Conservation (phyloP, 1,140 invertebrate genomes). For the Periplaneta americana region DNA sequence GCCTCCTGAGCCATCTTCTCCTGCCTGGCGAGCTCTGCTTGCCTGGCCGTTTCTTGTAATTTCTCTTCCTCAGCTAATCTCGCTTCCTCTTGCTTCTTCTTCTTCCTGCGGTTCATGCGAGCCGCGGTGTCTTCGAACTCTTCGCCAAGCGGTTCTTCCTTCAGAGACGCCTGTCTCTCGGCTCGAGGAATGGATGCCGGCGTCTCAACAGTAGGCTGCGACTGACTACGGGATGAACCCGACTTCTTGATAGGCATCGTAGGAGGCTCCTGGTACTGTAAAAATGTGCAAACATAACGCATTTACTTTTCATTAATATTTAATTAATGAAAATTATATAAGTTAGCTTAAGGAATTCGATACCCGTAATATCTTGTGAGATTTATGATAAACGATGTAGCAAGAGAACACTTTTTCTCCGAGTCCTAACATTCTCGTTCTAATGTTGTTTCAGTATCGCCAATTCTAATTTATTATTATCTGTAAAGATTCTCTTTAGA, state of each 20-base stretch:
- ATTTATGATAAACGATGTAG: too few relatives aligned
- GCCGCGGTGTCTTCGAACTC: not conserved
- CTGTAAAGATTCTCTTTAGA: too few relatives aligned
- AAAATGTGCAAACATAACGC: not conserved
- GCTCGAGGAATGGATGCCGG: not conserved
- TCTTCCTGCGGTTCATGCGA: not conserved
- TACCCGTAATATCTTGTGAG: too few relatives aligned
- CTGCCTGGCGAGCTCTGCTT: not conserved
- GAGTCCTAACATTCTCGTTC: too few relatives aligned
- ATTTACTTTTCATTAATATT: too few relatives aligned
- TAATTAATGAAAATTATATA: too few relatives aligned
- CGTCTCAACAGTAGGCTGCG: not conserved
- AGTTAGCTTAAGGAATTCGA: too few relatives aligned
- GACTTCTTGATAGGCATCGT: not conserved
- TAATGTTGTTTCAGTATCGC: too few relatives aligned
- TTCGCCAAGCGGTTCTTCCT: not conserved
- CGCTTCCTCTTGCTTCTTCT: constrained; percentile 3
- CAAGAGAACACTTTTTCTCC: too few relatives aligned
- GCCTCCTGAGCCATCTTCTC: not conserved
- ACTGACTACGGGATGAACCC: not conserved
- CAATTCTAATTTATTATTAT: too few relatives aligned
- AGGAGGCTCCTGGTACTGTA: not conserved
- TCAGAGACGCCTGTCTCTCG: not conserved
- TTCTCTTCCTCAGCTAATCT: not conserved
- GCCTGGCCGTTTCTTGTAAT: not conserved